Evolutionary conservation across 2,797 vertebrate genomes (phyloP).

Genomic region (Fistularia tabacaria): DNA sequence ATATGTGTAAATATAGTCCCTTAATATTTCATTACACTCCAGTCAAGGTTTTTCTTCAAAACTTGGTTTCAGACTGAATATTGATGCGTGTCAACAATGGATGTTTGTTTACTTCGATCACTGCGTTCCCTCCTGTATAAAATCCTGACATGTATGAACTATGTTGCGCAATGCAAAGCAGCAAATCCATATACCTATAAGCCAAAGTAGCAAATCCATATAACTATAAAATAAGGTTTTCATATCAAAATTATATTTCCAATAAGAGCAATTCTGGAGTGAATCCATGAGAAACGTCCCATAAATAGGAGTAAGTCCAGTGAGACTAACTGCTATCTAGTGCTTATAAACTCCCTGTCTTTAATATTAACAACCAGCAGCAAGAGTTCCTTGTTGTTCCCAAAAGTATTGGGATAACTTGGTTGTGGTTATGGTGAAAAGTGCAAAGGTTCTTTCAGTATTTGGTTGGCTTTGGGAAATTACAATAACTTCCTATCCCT

Average conservation of each 20-base stretch:
- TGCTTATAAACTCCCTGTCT: constrained; percentile 8
- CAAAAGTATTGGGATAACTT: too few relatives aligned
- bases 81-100: too few relatives aligned
- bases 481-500: too few relatives aligned
- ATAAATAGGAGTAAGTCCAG: constrained; percentile 5
- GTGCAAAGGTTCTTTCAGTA: constrained; percentile 31
- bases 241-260: constrained; percentile 2
- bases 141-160: too few relatives aligned
- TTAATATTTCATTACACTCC: too few relatives aligned
- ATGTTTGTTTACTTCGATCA: too few relatives aligned
- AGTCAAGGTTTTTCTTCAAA: too few relatives aligned
- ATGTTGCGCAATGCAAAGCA: too few relatives aligned
- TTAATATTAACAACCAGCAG: constrained; percentile 29
- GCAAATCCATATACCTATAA: neutral
- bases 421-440: too few relatives aligned
- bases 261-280: constrained; percentile 4
- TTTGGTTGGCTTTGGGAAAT: constrained; percentile 43
- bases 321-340: constrained; percentile 16
- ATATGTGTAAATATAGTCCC: too few relatives aligned
- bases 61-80: too few relatives aligned
- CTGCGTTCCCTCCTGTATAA: too few relatives aligned
- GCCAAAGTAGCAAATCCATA: neutral
- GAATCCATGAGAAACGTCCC: constrained; percentile 31
- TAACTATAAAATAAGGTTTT: neutral
- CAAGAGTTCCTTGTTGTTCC: constrained; percentile 10